Base-by-base conservation (phyloP, 1,140 invertebrate species). In the Drosophila setifemur region DNA sequence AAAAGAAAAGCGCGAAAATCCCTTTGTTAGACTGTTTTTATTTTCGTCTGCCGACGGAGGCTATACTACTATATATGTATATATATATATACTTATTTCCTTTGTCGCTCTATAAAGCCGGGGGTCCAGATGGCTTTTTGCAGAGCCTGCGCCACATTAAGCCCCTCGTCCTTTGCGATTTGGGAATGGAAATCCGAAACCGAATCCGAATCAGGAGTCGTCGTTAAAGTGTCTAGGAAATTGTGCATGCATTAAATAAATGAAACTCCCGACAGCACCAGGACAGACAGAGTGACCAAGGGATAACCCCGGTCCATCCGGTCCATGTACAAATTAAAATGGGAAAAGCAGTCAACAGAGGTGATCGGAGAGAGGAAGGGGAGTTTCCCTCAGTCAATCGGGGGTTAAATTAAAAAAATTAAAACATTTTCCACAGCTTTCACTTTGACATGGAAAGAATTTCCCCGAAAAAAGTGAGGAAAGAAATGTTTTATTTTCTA, bases 221-320 rank as follows among this genome's bases (percentile, higher is more conserved):
- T 68, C 54, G 72, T 79, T 79, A 86, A 86, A 86, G 75, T 86
- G 81, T 86, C 81, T 87, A 86, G 82, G 78, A 86, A 86, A 86
- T 86, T 86, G 82, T 76, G 76, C 77, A 81, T 86, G 81, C 75
- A 86, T 86, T 86, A 86, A 86, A 86, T 86, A 86, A 86, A 86
- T 86, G 81, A 86, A 86, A 86, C 66, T 76, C 67, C 78, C 67
- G n/a, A 48, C 39, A 39, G 26, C 60, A 33, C 11, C 2, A 23
- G 5, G 11, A 11, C 28, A 35, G 53, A 42, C 45, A 52, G 63
- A 79, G 66, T 79, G 74, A 75, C 81, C 78, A 64, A 44, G 74
- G 29, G 21, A 31, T 21, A 28, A 25, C 26, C 16, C n/a, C 25
- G 55, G 40, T 55, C 42, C 12, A 19, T 58, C 33, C 47, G 14